phyloP scores from a whole-genome alignment of 2,888 invertebrate species.

The Cantharis rustica region DNA sequence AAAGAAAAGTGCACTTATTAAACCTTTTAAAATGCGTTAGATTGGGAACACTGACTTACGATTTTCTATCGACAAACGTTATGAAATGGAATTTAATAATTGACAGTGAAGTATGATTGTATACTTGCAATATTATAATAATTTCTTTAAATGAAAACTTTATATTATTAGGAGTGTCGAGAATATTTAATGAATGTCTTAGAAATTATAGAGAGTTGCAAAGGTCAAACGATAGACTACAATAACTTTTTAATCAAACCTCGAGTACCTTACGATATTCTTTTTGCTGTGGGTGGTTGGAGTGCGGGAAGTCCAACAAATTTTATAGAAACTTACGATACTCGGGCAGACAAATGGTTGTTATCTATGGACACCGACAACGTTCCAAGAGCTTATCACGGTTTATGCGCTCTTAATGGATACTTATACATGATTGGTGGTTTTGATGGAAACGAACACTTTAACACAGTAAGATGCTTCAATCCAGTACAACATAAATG shows the following conservation, averaged over 20 bases:
- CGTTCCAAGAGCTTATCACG: conserved; percentile 78
- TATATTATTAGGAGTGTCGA: conserved; percentile 40
- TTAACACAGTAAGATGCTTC: conserved; percentile 79
- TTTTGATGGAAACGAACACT: conserved; percentile 78
- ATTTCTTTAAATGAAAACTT: background rate
- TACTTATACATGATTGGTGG: conserved; percentile 80
- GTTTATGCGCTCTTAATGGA: conserved; percentile 71
- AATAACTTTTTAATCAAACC: conserved; percentile 67
- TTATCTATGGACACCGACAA: conserved; percentile 69
- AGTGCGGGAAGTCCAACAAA: conserved; percentile 82
- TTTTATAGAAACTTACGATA: conserved; percentile 78
- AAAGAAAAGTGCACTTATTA: conserved; percentile 62
- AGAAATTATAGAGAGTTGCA: conserved; percentile 30
- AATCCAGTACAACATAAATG: conserved; percentile 77
- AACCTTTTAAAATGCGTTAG: conserved; percentile 68
- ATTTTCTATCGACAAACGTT: conserved; percentile 37
- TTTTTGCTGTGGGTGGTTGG: conserved; percentile 88
- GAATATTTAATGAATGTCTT: conserved; percentile 42
- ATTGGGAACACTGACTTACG: conserved; percentile 63
- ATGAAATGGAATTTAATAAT: conserved; percentile 36
- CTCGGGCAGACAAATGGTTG: conserved; percentile 80
- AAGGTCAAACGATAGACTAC: conserved; percentile 27
- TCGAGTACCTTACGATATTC: conserved; percentile 74
- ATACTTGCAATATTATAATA: background rate
- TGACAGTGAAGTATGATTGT: conserved; percentile 35